phyloP scores from a whole-genome alignment of 1,140 invertebrate species.

The Coelopa frigida region DNA sequence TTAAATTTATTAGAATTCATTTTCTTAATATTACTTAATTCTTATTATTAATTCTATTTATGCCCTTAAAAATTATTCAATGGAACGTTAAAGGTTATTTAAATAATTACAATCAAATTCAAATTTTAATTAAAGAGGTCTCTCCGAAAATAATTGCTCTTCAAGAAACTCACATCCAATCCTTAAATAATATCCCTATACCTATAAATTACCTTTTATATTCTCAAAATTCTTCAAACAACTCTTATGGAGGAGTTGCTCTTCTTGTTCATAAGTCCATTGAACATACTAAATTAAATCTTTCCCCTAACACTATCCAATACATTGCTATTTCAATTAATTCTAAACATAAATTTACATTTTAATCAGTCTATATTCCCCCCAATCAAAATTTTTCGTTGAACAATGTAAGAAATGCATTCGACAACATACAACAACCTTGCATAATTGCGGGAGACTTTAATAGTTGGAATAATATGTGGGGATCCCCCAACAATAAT shows the following conservation, averaged over 20 bases:
- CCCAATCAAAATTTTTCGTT: background rate
- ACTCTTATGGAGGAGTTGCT: background rate
- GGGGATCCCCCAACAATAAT: conserved; percentile 9
- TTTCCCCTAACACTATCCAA: background rate
- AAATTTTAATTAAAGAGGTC: background rate
- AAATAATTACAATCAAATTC: conserved; percentile 6
- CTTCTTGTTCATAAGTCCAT: background rate
- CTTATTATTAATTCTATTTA: background rate
- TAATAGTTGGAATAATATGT: conserved; percentile 6
- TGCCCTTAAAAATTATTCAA: conserved; percentile 1
- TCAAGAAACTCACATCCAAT: conserved; percentile 2
- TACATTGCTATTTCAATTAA: background rate
- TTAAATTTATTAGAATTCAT: no score
- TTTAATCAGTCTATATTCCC: background rate
- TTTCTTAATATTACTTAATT: no score
- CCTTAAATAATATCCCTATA: background rate
- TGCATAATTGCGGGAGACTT: conserved; percentile 4
- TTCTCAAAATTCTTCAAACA: background rate
- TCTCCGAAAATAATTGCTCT: background rate
- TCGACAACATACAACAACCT: background rate
- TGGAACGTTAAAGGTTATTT: conserved; percentile 9
- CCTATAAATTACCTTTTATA: background rate
- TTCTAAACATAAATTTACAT: background rate
- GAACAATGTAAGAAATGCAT: background rate
- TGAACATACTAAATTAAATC: background rate